Conservation (phyloP, 2,113 vertebrate genomes). For the Chamaea fasciata region DNA sequence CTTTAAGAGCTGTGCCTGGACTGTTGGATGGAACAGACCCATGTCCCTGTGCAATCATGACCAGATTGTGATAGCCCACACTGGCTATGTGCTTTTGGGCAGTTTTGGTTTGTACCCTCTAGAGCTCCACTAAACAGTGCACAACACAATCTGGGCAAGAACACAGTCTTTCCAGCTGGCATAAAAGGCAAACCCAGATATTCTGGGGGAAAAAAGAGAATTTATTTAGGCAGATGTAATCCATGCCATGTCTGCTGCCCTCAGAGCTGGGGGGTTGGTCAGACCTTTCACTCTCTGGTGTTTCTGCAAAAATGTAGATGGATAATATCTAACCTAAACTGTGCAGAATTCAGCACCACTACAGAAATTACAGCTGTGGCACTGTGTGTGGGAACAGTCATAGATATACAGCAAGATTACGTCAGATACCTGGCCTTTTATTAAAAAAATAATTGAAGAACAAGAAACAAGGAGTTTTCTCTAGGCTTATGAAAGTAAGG, state of each 20-base stretch:
- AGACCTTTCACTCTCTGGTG: neutral
- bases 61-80: neutral
- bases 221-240: neutral
- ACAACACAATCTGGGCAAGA: neutral
- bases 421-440: neutral
- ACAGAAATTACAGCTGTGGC: neutral
- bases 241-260: neutral
- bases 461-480: neutral
- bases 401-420: neutral
- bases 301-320: neutral
- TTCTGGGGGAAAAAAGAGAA: neutral
- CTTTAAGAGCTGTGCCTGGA: neutral
- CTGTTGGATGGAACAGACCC: neutral
- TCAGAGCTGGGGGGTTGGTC: neutral
- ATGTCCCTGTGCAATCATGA: neutral
- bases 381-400: neutral
- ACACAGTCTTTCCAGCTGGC: neutral
- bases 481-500: neutral
- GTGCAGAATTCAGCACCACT: neutral
- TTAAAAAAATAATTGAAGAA: neutral
- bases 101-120: neutral
- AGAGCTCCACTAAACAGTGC: accelerated
- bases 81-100: neutral
- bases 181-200: neutral
- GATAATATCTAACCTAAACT: neutral